Conservation (phyloP, 2,797 vertebrate species). For the Aselliscus stoliczkanus region DNA sequence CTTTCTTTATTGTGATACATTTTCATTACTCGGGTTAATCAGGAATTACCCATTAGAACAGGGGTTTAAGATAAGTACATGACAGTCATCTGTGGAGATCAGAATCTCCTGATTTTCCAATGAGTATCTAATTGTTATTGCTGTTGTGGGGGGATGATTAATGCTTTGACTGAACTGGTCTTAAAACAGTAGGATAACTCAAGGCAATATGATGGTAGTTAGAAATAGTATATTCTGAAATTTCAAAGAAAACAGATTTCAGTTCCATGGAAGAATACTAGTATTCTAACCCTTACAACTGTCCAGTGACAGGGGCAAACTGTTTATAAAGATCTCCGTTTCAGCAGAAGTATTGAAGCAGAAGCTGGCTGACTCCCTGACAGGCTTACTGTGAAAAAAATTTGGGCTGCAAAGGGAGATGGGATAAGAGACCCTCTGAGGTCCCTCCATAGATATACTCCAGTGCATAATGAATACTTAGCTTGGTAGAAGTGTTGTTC, state of each 20-base stretch:
- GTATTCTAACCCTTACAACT: conserved; percentile 37
- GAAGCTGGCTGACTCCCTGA: background rate
- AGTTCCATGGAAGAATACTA: background rate
- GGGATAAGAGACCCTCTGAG: conserved; percentile 19
- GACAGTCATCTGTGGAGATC: conserved; percentile 67
- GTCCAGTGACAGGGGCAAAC: conserved; percentile 28
- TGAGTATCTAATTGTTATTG: conserved; percentile 71
- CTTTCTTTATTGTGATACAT: conserved; percentile 72
- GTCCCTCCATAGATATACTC: background rate
- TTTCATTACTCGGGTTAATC: conserved; percentile 74
- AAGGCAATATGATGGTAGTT: conserved; percentile 59
- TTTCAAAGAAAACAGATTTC: conserved; percentile 55
- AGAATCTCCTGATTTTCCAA: conserved; percentile 70
- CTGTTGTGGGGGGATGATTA: conserved; percentile 63
- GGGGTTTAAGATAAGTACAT: conserved; percentile 71
- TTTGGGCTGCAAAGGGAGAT: background rate
- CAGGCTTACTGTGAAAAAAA: conserved; percentile 31
- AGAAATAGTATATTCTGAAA: conserved; percentile 60
- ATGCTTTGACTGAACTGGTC: conserved; percentile 62
- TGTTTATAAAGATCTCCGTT: background rate
- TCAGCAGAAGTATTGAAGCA: background rate
- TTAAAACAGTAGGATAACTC: conserved; percentile 71
- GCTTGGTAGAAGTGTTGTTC: background rate
- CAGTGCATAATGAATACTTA: background rate
- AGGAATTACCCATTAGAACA: conserved; percentile 75